Evolutionary conservation across 2,113 vertebrate species (phyloP).

Genomic region (Vidua macroura): DNA sequence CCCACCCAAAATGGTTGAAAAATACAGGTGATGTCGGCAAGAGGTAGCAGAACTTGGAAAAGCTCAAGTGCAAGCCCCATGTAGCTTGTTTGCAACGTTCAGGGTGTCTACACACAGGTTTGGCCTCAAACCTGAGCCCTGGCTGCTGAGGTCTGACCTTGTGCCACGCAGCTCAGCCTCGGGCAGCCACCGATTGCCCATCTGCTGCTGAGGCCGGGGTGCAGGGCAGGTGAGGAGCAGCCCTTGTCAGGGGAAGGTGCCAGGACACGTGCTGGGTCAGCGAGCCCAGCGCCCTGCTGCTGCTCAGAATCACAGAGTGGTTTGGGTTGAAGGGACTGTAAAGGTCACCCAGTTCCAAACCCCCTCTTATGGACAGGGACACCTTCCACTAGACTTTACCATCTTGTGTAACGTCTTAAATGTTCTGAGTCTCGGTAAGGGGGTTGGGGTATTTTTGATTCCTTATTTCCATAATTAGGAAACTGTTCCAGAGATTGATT

Average conservation of each 20-base stretch:
- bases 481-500: background rate
- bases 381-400: background rate
- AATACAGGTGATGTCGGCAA: background rate
- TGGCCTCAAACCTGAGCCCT: background rate
- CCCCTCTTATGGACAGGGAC: background rate
- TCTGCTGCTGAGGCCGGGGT: background rate
- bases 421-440: accelerated
- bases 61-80: background rate
- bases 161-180: background rate
- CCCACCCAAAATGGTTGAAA: background rate
- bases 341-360: background rate
- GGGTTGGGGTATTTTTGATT: background rate
- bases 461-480: background rate
- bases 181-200: accelerated
- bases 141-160: background rate
- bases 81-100: accelerated
- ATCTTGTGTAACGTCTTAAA: accelerated
- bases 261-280: accelerated
- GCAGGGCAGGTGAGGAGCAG: background rate
- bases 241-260: background rate
- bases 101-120: background rate
- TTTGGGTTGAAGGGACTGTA: background rate
- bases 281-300: background rate
- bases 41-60: background rate
- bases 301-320: background rate